Percentiles rank a stretch among this genome's conserved stretches.
Evolutionary conservation across 2,888 invertebrate species (phyloP).

Genomic region (Diogma glabrata): DNA sequence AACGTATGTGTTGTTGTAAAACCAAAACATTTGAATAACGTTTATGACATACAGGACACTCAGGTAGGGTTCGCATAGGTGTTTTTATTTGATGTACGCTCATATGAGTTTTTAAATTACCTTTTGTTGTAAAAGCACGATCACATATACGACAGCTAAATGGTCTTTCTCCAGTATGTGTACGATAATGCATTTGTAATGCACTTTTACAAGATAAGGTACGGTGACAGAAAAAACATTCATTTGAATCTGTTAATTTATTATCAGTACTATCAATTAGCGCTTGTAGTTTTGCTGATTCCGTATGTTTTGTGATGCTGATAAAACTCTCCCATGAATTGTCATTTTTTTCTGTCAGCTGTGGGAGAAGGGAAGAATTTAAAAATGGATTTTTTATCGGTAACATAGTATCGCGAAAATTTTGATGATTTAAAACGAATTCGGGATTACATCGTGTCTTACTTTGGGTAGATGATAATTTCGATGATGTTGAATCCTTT

Average conservation of each 20-base stretch:
- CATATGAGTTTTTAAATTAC: constrained; percentile 99
- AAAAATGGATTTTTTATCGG: constrained; percentile 9
- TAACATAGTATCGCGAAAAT: background rate
- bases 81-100: constrained; percentile 95
- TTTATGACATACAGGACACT: constrained; percentile 96
- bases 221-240: constrained; percentile 95
- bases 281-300: constrained; percentile 92
- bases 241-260: constrained; percentile 93
- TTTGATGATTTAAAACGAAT: constrained; percentile 24
- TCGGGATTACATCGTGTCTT: constrained; percentile 9
- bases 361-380: constrained; percentile 42
- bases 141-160: constrained; percentile 97
- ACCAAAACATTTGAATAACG: constrained; percentile 90
- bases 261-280: constrained; percentile 94
- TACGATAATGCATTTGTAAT: constrained; percentile 88
- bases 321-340: constrained; percentile 97
- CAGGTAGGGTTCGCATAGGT: constrained; percentile 84
- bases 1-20: constrained; percentile 88
- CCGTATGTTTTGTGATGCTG: constrained; percentile 77
- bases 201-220: constrained; percentile 96
- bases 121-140: constrained; percentile 95
- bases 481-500: constrained; percentile 26
- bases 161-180: constrained; percentile 48
- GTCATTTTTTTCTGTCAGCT: constrained; percentile 76
- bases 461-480: constrained; percentile 28